phyloP scores from a whole-genome alignment of 2,113 vertebrate species.

The Clupea harengus region DNA sequence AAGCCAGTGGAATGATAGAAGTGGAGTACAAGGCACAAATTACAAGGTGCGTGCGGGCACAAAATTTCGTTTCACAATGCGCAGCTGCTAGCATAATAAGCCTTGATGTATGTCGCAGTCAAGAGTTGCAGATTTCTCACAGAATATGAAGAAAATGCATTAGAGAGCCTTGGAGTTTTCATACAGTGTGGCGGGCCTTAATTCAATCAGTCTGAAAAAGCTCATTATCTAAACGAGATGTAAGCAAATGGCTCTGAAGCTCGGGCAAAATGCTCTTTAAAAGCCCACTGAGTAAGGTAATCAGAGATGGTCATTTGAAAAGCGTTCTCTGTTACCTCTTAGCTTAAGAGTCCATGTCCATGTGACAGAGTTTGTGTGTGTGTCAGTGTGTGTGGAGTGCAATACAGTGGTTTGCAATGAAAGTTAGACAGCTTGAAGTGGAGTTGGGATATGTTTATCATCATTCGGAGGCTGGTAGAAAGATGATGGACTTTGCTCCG shows the following conservation, averaged over 20 bases:
- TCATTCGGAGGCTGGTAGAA: background rate
- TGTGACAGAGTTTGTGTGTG: background rate
- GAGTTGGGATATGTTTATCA: background rate
- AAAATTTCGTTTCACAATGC: conserved; percentile 43
- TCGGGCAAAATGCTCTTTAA: conserved; percentile 39
- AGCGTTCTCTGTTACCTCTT: conserved; percentile 42
- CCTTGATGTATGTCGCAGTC: conserved; percentile 56
- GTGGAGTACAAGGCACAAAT: background rate
- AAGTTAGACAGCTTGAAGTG: background rate
- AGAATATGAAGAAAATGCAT: conserved; percentile 56
- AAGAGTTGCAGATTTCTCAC: conserved; percentile 31
- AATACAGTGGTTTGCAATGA: background rate
- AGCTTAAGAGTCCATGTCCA: conserved; percentile 58
- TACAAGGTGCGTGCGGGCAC: conserved; percentile 20
- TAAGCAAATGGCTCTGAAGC: conserved; percentile 54
- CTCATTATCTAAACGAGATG: conserved; percentile 59
- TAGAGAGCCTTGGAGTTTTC: conserved; percentile 48
- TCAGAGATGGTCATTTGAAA: conserved; percentile 53
- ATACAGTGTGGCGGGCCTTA: conserved; percentile 39
- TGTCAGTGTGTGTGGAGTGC: background rate
- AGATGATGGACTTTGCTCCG: conserved; percentile 50
- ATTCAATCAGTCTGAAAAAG: conserved; percentile 61
- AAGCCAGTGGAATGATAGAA: conserved; percentile 37
- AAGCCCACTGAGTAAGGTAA: conserved; percentile 55
- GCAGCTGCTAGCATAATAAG: conserved; percentile 57